Evolutionary conservation across 1,140 invertebrate species (phyloP).

Genomic region (Alviniconcha marisindica): DNA sequence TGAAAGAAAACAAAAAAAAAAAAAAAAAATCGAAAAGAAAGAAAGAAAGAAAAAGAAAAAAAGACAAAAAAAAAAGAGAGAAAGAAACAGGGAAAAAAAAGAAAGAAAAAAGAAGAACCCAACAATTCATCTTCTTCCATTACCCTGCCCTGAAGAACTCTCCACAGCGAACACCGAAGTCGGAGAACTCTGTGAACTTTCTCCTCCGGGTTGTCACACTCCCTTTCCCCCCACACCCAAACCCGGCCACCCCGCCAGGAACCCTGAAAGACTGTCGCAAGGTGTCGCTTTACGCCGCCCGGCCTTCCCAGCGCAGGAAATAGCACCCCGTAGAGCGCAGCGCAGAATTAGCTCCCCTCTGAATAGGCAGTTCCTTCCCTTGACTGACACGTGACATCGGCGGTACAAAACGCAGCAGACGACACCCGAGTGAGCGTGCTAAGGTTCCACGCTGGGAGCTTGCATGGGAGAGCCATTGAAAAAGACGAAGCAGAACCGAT

Average conservation of each 20-base stretch:
- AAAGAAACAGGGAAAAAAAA: not conserved
- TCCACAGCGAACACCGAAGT: not conserved
- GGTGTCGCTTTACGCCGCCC: conserved; percentile 10
- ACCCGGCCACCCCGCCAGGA: not conserved
- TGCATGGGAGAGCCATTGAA: not conserved
- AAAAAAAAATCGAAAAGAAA: too few species aligned
- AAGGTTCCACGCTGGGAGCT: not conserved
- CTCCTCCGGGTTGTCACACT: not conserved
- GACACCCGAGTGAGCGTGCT: not conserved
- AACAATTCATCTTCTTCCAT: not conserved
- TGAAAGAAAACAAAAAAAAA: too few species aligned
- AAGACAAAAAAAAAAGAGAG: too few species aligned
- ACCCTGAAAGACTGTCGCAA: conserved; percentile 3
- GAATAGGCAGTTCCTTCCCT: conserved; percentile 21
- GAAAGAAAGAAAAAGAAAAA: too few species aligned
- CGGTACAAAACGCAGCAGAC: conserved; percentile 28
- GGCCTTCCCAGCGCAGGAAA: conserved; percentile 21
- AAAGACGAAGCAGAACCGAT: not conserved
- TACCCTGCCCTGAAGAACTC: not conserved
- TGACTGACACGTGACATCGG: not conserved
- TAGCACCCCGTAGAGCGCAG: conserved; percentile 4
- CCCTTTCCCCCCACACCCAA: not conserved
- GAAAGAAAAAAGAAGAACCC: not conserved
- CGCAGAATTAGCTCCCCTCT: conserved; percentile 29
- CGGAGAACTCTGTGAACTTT: not conserved